These are phyloP conservation scores for Actinopyga echinites DNA, from an alignment of 53 echinoderm and acorn worm genomes.

Conservation along the genomic window DNA sequence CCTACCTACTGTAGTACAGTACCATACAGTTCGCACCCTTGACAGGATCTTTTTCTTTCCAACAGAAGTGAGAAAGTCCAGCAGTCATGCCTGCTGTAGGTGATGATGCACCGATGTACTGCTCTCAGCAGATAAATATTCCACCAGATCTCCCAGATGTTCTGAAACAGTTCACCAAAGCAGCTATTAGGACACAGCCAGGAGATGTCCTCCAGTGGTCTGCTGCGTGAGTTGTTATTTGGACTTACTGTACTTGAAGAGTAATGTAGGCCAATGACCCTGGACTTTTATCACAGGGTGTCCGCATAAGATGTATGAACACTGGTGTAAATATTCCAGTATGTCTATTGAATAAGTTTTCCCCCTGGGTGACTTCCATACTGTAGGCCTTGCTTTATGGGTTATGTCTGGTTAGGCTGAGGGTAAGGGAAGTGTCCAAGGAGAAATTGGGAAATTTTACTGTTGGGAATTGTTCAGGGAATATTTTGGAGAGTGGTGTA, in stretches of 20 bases:
- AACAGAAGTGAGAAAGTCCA: not conserved
- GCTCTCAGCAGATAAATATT: conserved; percentile 99
- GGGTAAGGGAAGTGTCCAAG: no score
- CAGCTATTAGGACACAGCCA: conserved; percentile 92
- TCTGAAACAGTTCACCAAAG: conserved; percentile 95
- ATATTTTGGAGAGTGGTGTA: no score
- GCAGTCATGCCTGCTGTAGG: conserved; percentile 90
- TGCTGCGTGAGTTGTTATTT: conserved; percentile 77
- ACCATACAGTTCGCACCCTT: no score
- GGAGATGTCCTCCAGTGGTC: conserved; percentile 96
- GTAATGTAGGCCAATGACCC: not conserved
- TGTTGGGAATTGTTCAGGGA: no score
- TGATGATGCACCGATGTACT: conserved; percentile 92
- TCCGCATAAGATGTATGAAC: not conserved
- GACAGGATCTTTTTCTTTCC: not conserved
- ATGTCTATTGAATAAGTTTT: no score
- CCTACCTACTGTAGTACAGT: no score
- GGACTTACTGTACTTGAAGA: not conserved
- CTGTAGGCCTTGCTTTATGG: no score
- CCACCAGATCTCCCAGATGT: conserved; percentile 96
- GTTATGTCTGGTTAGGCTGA: no score
- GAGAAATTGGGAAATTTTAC: no score
- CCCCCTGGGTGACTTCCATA: no score
- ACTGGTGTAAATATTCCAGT: not conserved
- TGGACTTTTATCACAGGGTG: no score